Conservation (phyloP, 1,140 invertebrate species). For the Rhyacophila brunnea region DNA sequence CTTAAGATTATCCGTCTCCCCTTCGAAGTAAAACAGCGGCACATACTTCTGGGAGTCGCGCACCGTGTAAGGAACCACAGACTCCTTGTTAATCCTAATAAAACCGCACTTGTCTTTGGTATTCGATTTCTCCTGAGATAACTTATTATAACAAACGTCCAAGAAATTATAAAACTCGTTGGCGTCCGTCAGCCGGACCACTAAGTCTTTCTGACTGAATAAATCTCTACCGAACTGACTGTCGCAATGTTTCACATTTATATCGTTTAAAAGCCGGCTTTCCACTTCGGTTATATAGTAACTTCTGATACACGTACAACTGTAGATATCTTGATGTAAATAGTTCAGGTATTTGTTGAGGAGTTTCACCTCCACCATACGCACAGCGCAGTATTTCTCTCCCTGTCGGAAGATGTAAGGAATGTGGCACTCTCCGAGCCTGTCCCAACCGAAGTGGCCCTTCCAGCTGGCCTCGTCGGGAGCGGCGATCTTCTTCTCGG, state of each 20-base stretch:
- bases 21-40: constrained; percentile 91
- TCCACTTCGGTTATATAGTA: constrained; percentile 92
- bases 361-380: constrained; percentile 86
- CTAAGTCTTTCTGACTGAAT: constrained; percentile 88
- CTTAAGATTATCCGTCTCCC: constrained; percentile 86
- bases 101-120: constrained; percentile 85
- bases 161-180: constrained; percentile 88
- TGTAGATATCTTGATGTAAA: constrained; percentile 80
- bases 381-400: constrained; percentile 86
- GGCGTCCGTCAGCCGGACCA: constrained; percentile 83
- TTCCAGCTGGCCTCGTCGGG: constrained; percentile 77
- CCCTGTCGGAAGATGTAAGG: constrained; percentile 82
- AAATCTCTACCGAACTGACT: constrained; percentile 83
- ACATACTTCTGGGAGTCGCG: constrained; percentile 83
- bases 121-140: constrained; percentile 60
- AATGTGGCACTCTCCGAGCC: constrained; percentile 79
- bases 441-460: constrained; percentile 87
- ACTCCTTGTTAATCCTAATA: constrained; percentile 90
- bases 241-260: constrained; percentile 91
- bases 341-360: constrained; percentile 82
- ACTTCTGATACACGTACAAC: constrained; percentile 85
- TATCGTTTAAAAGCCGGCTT: constrained; percentile 87
- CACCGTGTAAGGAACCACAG: constrained; percentile 89
- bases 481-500: constrained; percentile 54
- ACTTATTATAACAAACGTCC: constrained; percentile 82